Evolutionary conservation across 2,113 vertebrate species (phyloP).

Genomic region (Trematocara macrostoma): DNA sequence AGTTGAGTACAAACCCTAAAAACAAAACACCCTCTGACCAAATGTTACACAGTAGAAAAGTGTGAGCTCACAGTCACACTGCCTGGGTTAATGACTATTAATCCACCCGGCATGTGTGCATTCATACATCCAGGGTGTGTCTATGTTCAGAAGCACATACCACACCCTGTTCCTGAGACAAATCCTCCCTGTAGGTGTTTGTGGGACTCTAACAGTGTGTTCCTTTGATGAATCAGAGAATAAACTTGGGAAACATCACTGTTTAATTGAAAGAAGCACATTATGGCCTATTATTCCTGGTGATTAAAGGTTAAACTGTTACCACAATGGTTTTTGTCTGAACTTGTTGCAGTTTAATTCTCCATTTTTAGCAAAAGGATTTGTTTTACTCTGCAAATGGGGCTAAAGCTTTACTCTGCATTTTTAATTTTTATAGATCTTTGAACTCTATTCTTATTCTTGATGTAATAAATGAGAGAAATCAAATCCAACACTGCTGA

Average conservation of each 20-base stretch:
- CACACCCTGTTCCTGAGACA: background rate
- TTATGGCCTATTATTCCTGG: background rate
- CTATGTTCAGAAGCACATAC: background rate
- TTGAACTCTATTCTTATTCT: background rate
- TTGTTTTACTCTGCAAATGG: background rate
- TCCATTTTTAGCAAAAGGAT: accelerated
- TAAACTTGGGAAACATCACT: background rate
- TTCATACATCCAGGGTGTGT: conserved; percentile 10
- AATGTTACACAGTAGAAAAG: background rate
- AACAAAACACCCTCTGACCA: background rate
- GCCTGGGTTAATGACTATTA: background rate
- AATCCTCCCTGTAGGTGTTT: background rate
- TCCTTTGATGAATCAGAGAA: background rate
- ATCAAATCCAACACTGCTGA: background rate
- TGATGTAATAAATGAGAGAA: background rate
- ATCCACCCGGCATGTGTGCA: background rate
- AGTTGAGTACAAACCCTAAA: background rate
- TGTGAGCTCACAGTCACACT: background rate
- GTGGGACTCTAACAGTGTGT: background rate
- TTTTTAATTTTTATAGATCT: background rate
- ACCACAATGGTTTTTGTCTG: background rate
- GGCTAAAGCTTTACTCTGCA: background rate
- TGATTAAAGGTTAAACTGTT: background rate
- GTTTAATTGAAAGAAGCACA: background rate
- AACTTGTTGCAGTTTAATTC: background rate